Evolutionary conservation across 2,888 invertebrate species (phyloP), one percentile per base, ranked within the genome.

Genomic region (Eurois occulta): DNA sequence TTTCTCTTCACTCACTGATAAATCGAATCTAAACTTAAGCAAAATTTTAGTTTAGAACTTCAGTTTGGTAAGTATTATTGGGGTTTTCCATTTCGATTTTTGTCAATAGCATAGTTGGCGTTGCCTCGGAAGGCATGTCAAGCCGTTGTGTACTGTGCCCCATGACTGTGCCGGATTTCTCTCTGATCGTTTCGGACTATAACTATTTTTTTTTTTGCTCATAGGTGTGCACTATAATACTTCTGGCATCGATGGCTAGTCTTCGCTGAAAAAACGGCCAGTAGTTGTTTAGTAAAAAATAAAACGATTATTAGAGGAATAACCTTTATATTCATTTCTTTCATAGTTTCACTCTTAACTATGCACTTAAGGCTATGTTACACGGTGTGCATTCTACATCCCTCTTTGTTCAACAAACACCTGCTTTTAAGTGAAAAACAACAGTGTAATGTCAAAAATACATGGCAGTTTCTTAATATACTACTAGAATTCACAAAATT

Each of bases 251-350:
- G 4, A 55, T 11, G n/a, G 11, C n/a, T 21, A 0, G n/a, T 52
- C 10, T 52, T 52, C 52, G 1, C 11, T 3, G n/a, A 21, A 21
- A 48, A 48, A 8, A 8, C 55, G 5, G 55, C 55, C 24, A 52
- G 5, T 4, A n/a, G 13, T 55, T 13, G 11, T 38, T 28, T 28
- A 65, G 35, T 28, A 28, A 67, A 67, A 90, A 94, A 93, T 91
- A 91, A 94, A 93, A 93, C 90, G 65, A 90, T 77, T 84, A 64
- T 88, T 93, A 95, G 95, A 96, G 96, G 95, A 96, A 96, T 96
- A 96, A 95, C 95, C 95, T 95, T 95, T 96, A 95, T 95, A 95
- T 95, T 96, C 92, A 94, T 95, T 95, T 95, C 90, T 92, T 93
- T 93, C 93, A 94, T 93, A 94, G 92, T 94, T 94, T 92, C 93